Evolutionary conservation across 64 coral and sea anemone species (phyloP).

Genomic region (Astreopora myriophthalma): DNA sequence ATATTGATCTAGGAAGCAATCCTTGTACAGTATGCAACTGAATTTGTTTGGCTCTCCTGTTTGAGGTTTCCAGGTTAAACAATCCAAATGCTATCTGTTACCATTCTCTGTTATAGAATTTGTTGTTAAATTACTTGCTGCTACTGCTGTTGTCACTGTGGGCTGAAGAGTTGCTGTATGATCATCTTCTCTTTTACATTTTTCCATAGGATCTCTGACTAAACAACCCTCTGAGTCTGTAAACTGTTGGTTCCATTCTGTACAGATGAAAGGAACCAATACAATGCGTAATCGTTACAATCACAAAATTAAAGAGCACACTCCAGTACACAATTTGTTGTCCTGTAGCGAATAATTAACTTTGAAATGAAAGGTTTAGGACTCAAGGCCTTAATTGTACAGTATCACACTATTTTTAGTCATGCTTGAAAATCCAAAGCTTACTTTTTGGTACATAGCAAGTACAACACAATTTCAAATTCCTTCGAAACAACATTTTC

Average conservation of each 20-base stretch:
- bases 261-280: neutral
- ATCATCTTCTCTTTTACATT: neutral
- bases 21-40: too few relatives aligned
- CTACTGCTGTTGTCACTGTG: neutral
- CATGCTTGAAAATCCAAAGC: too few relatives aligned
- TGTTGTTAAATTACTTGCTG: neutral
- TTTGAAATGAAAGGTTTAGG: too few relatives aligned
- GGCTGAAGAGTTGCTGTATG: neutral
- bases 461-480: too few relatives aligned
- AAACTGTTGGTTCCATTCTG: neutral
- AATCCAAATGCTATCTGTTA: slow-evolving; percentile 7
- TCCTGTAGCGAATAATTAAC: too few relatives aligned
- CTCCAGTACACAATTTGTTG: neutral
- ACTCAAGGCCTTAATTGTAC: too few relatives aligned
- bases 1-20: too few relatives aligned
- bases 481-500: too few relatives aligned
- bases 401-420: too few relatives aligned
- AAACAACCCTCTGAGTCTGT: neutral
- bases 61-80: neutral
- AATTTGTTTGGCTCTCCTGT: neutral
- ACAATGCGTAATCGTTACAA: neutral
- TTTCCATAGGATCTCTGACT: neutral
- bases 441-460: too few relatives aligned
- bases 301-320: neutral
- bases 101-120: slow-evolving; percentile 1